Percentiles rank a stretch among this genome's conserved stretches.
Evolutionary conservation across 2,113 vertebrate species (phyloP).

Genomic region (Crotalus tigris): DNA sequence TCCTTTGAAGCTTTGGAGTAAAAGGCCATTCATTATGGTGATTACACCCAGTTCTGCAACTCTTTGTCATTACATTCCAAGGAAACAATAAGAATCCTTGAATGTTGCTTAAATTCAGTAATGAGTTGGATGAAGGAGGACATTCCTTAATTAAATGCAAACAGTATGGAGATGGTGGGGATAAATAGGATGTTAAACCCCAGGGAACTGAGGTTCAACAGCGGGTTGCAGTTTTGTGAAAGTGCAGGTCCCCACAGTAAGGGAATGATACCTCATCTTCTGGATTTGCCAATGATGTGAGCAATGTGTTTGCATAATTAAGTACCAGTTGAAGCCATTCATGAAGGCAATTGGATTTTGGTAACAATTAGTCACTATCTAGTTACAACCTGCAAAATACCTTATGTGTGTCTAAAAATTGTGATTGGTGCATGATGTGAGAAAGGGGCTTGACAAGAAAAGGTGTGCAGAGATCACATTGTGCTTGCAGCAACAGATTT

Average conservation of each 20-base stretch:
- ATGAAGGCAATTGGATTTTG: background rate
- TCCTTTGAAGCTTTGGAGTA: background rate
- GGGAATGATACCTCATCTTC: background rate
- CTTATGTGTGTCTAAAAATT: background rate
- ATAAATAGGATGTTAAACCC: background rate
- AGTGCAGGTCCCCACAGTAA: background rate
- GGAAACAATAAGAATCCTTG: background rate
- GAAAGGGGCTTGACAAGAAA: background rate
- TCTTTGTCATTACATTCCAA: background rate
- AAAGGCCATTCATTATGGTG: background rate
- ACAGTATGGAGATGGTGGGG: background rate
- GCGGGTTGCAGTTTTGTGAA: background rate
- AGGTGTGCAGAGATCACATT: background rate
- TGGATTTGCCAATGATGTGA: background rate
- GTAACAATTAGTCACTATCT: background rate
- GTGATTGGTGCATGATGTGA: background rate
- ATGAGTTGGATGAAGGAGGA: background rate
- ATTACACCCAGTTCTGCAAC: background rate
- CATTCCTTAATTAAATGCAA: background rate
- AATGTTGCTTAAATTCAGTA: background rate
- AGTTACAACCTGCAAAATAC: background rate
- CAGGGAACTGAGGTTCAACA: background rate
- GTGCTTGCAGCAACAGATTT: background rate
- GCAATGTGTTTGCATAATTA: background rate
- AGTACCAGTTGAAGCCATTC: background rate